Base-by-base conservation (phyloP, 1,140 invertebrate genomes). In the Eupristina koningsbergeri region DNA sequence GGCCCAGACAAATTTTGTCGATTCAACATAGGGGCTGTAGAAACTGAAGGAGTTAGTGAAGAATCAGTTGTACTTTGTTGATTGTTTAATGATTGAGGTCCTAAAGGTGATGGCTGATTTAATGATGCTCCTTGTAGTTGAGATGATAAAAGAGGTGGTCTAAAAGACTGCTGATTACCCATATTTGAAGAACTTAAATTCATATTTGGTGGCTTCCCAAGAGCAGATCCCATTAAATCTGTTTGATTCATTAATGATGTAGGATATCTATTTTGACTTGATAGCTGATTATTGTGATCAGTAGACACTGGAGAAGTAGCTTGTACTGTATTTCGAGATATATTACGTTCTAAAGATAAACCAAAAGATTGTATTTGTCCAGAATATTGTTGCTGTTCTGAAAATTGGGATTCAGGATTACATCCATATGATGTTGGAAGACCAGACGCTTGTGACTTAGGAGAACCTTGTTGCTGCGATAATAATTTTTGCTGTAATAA, bases 401-500 rank as follows among this genome's bases (percentile, higher is more conserved):
- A 85, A 64, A 82, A 63, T 64, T 71, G 84, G 31, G 67, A 29
- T 41, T 26, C 47, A 47, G 19, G 15, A 69, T 64, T 13, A 47
- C 15, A 34, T 82, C 87, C 74, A 78, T 85, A 80, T 69, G 88
- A 67, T 83, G 86, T 83, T 81, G 87, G 85, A 87, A 86, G 86
- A 88, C 87, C 86, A 26, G 85, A 76, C 67, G 85, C 36, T 58
- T 87, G 87, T 36, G 86, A 71, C 61, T 77, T 78, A 69, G 87
- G 83, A 63, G 81, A 81, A 53, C 84, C 85, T 82, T 89, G 87
- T 77, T 86, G 86, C 79, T 85, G 82, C 34, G 76, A 77, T 47
- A 86, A 83, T 83, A 71, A 85, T 29, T 88, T 87, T 85, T 89
- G 90, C 5, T 85, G 84, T 61, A 86, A 86, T 85, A 88, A 86